Conservation (phyloP, 2,797 vertebrate genomes). For the Chaenodraco wilsoni region DNA sequence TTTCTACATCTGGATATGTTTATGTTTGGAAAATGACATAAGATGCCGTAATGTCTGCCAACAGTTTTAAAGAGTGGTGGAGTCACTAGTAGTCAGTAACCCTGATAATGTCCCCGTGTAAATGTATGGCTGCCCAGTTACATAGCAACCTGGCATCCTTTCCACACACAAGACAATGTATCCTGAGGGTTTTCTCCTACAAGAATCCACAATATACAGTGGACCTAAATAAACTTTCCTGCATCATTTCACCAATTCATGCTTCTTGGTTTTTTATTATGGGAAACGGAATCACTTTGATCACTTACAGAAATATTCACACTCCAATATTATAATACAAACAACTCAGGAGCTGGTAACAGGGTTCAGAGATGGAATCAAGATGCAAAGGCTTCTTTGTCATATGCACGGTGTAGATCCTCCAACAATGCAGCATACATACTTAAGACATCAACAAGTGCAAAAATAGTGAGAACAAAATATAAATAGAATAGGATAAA, state of each 20-base stretch:
- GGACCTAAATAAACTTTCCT: not conserved
- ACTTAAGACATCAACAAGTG: too few relatives aligned
- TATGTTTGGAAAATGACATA: constrained; percentile 17
- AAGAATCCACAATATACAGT: too few relatives aligned
- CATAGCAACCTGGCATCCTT: not conserved
- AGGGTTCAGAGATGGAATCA: not conserved
- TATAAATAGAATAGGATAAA: too few relatives aligned
- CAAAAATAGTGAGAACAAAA: too few relatives aligned
- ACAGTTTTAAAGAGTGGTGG: constrained; percentile 8
- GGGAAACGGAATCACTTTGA: constrained; percentile 3
- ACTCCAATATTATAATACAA: not conserved
- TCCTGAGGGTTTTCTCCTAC: not conserved
- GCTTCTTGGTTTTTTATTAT: not conserved
- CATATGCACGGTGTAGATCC: too few relatives aligned
- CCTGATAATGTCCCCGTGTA: constrained; percentile 10
- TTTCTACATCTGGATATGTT: constrained; percentile 35
- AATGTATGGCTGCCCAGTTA: constrained; percentile 9
- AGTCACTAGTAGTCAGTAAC: not conserved
- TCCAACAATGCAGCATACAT: too few relatives aligned
- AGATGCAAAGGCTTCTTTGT: not conserved
- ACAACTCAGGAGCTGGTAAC: not conserved
- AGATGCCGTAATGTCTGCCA: constrained; percentile 17
- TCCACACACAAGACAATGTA: constrained; percentile 8
- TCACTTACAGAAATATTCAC: not conserved
- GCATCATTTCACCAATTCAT: not conserved